phyloP scores from a whole-genome alignment of 1,140 invertebrate species.

The Drosophila obscura region DNA sequence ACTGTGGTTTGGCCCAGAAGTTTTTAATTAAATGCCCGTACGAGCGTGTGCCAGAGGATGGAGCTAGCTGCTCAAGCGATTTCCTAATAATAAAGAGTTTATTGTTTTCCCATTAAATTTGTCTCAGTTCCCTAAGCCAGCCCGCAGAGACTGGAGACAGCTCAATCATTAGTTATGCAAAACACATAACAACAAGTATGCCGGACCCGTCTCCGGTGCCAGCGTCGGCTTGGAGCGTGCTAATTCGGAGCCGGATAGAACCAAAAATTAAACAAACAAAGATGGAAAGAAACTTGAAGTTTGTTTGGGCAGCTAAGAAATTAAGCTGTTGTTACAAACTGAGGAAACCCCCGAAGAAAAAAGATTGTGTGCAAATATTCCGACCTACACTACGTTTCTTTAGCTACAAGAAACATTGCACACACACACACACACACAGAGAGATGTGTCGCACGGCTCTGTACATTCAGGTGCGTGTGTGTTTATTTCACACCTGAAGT shows the following conservation, averaged over 20 bases:
- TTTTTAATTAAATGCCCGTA: constrained; percentile 65
- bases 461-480: constrained; percentile 33
- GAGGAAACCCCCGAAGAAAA: not conserved
- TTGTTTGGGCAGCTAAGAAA: constrained; percentile 39
- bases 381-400: constrained; percentile 28
- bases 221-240: not conserved
- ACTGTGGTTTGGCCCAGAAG: constrained; percentile 31
- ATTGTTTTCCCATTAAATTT: constrained; percentile 41
- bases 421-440: not conserved
- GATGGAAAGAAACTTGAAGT: constrained; percentile 38
- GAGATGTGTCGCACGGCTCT: not conserved
- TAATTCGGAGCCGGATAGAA: constrained; percentile 30
- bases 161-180: constrained; percentile 58
- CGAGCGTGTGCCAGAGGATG: constrained; percentile 3
- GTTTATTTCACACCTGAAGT: constrained; percentile 78
- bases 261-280: constrained; percentile 37
- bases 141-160: not conserved
- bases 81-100: constrained; percentile 39
- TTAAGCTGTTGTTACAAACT: constrained; percentile 55
- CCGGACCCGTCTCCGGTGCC: constrained; percentile 3
- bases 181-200: constrained; percentile 33
- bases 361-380: constrained; percentile 41
- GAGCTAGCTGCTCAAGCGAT: constrained; percentile 28
- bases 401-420: constrained; percentile 13
- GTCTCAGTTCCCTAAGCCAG: constrained; percentile 20